A percentile compares a stretch with the other conserved stretches of the same genome.
These are phyloP conservation scores for Nomada fabriciana DNA, from an alignment of 2,888 invertebrate species.

Conservation along the genomic window DNA sequence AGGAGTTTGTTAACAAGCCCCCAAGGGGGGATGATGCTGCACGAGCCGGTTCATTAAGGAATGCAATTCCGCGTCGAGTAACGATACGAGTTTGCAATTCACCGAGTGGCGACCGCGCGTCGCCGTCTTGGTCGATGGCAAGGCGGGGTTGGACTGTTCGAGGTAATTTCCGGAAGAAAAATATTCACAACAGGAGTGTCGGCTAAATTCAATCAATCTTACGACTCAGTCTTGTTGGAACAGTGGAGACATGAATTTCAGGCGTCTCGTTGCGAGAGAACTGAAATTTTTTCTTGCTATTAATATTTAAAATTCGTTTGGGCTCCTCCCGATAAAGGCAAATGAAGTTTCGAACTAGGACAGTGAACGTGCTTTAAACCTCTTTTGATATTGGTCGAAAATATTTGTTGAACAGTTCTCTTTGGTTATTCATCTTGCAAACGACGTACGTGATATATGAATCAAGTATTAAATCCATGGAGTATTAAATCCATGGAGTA, in stretches of 20 bases:
- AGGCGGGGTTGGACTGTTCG: slow-evolving; percentile 8
- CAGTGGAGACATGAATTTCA: slow-evolving; percentile 21
- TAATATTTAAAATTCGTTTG: slow-evolving; percentile 12
- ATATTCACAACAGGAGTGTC: slow-evolving; percentile 20
- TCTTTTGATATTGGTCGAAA: too few species aligned
- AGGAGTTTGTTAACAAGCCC: slow-evolving; percentile 32
- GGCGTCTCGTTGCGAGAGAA: background rate
- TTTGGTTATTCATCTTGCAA: too few species aligned
- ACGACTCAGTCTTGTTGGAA: background rate
- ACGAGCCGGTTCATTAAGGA: slow-evolving; percentile 51
- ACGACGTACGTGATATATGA: too few species aligned
- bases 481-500: too few species aligned
- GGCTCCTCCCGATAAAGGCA: too few species aligned
- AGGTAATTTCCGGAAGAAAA: slow-evolving; percentile 45
- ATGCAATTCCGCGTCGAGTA: slow-evolving; percentile 41
- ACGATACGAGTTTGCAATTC: slow-evolving; percentile 50
- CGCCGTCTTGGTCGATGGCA: slow-evolving; percentile 2
- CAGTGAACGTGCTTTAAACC: too few species aligned
- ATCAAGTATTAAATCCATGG: too few species aligned
- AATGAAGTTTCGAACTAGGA: too few species aligned
- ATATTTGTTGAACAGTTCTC: too few species aligned
- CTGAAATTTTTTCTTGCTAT: slow-evolving; percentile 16
- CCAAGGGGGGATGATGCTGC: slow-evolving; percentile 39
- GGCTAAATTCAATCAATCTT: slow-evolving; percentile 32
- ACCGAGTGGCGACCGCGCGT: slow-evolving; percentile 37